A percentile compares a stretch with the other conserved stretches of the same genome.
phyloP scores from a whole-genome alignment of 2,888 invertebrate genomes.

The Chloroclysta siterata region DNA sequence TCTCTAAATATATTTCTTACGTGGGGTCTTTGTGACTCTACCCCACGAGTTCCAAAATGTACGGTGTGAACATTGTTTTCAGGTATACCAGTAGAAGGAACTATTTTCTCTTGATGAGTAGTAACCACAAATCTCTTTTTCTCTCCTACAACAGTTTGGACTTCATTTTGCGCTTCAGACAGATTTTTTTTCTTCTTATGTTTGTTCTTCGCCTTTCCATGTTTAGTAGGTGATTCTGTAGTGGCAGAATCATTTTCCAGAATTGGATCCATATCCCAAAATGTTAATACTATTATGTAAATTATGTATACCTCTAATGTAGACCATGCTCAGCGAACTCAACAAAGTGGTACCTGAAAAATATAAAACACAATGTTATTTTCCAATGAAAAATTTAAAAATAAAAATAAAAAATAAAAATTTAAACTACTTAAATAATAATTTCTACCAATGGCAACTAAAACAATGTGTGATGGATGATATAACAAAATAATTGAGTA shows the following conservation, averaged over 20 bases:
- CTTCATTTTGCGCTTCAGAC: conserved; percentile 61
- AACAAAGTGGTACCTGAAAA: conserved; percentile 66
- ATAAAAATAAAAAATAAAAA: too few relatives aligned
- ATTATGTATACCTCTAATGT: conserved; percentile 60
- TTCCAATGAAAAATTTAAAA: not conserved
- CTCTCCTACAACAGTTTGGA: conserved; percentile 76
- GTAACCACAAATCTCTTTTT: conserved; percentile 77
- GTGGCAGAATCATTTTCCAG: conserved; percentile 80
- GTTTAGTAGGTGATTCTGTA: conserved; percentile 69
- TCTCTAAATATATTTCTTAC: conserved; percentile 79
- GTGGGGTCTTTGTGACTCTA: conserved; percentile 77
- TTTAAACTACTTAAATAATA: too few relatives aligned
- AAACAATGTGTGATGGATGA: too few relatives aligned
- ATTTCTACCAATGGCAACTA: too few relatives aligned
- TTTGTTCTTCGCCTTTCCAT: conserved; percentile 75
- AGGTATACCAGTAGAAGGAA: conserved; percentile 62
- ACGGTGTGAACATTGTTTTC: conserved; percentile 78
- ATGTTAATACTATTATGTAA: conserved; percentile 48
- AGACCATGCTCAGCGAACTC: conserved; percentile 64
- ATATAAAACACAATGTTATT: conserved; percentile 43
- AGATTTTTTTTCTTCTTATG: conserved; percentile 74
- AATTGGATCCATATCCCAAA: conserved; percentile 77
- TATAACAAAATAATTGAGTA: too few relatives aligned
- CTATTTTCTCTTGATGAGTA: conserved; percentile 71
- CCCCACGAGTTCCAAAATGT: conserved; percentile 79